Percentiles rank a stretch among this genome's conserved stretches.
These are phyloP conservation scores for Momotus momota DNA, from an alignment of 2,797 vertebrate genomes.

Conservation along the genomic window DNA sequence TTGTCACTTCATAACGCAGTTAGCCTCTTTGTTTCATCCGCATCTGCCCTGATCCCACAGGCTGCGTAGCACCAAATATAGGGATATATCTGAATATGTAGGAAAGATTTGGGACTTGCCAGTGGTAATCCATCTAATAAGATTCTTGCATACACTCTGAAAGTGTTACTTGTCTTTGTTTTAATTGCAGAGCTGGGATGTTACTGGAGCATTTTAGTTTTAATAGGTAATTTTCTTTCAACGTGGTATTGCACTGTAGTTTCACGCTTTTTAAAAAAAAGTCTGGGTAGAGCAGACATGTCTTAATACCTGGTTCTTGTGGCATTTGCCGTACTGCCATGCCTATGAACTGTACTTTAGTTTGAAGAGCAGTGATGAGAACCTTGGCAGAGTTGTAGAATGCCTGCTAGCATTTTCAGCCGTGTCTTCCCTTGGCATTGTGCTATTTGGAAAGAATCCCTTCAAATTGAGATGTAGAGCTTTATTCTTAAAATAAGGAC, in stretches of 20 bases:
- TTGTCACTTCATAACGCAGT: neutral
- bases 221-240: neutral
- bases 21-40: neutral
- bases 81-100: neutral
- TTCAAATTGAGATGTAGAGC: neutral
- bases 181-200: neutral
- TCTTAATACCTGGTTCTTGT: neutral
- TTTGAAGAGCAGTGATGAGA: neutral
- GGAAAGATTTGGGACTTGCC: neutral
- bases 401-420: neutral
- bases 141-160: neutral
- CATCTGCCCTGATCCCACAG: neutral
- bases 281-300: neutral
- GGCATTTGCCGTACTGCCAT: neutral
- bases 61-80: neutral
- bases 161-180: neutral
- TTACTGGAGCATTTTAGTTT: neutral
- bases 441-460: neutral
- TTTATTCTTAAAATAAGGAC: neutral
- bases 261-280: neutral
- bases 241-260: neutral
- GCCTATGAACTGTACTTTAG: neutral
- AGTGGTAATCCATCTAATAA: neutral
- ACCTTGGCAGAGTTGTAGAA: neutral
- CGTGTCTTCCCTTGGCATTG: neutral